A percentile compares a stretch with the other conserved stretches of the same genome.
These are phyloP conservation scores for Mastomys coucha DNA, from an alignment of 2,113 vertebrate genomes.

Conservation along the genomic window DNA sequence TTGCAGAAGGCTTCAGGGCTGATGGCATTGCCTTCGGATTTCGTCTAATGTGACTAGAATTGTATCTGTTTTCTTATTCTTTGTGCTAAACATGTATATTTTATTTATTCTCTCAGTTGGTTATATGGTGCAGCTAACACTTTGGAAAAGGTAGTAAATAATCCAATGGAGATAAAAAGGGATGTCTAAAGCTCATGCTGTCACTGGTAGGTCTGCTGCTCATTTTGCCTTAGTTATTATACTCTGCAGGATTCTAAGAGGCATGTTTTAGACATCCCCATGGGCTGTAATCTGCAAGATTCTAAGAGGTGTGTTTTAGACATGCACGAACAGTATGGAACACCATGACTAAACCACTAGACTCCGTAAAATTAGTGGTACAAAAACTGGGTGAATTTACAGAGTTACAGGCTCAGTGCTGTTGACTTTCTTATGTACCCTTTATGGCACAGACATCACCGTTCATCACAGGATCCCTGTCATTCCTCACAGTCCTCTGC, in stretches of 20 bases:
- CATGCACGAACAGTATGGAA: not conserved
- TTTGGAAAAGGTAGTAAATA: not conserved
- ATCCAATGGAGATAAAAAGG: not conserved
- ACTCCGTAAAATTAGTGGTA: not conserved
- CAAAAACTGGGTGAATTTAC: slow-evolving; percentile 33
- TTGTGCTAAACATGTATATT: not conserved
- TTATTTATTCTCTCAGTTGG: not conserved
- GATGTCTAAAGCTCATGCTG: not conserved
- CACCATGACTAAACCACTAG: not conserved
- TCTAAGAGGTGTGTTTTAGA: not conserved
- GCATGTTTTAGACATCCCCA: not conserved
- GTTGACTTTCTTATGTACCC: not conserved
- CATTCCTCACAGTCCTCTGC: not conserved
- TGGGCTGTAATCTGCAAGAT: not conserved
- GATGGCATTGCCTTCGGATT: not conserved
- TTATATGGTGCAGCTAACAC: not conserved
- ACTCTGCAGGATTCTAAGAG: not conserved
- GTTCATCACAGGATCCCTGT: not conserved
- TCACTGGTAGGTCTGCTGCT: not conserved
- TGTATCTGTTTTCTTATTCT: not conserved
- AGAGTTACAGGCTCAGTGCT: not conserved
- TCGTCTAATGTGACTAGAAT: not conserved
- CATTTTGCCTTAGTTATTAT: not conserved
- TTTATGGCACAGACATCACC: not conserved
- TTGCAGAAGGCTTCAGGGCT: not conserved